phyloP scores from a whole-genome alignment of 2,888 invertebrate species.

The Lasiommata megera region DNA sequence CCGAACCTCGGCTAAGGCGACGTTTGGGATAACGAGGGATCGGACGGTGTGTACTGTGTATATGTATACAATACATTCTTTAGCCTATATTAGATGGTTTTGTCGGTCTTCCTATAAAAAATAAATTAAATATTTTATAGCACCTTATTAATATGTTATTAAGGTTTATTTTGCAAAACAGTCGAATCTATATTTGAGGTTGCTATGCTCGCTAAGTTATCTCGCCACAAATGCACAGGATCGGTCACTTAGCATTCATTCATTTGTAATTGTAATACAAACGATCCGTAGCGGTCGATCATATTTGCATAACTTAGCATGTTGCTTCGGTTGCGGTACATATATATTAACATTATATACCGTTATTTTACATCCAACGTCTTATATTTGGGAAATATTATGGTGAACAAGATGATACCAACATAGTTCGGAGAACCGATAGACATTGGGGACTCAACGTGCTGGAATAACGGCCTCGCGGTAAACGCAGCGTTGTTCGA shows the following conservation, averaged over 20 bases:
- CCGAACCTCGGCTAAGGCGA: no score
- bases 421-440: no score
- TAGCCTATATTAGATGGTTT: no score
- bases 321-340: slow-evolving; percentile 1
- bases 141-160: neutral
- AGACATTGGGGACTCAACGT: no score
- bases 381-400: no score
- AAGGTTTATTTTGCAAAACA: neutral
- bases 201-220: neutral
- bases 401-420: no score
- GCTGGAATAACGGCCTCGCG: no score
- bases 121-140: neutral
- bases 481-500: no score
- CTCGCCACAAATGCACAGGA: slow-evolving; percentile 26
- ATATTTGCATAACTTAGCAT: slow-evolving; percentile 32
- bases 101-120: neutral
- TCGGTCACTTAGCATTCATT: slow-evolving; percentile 32
- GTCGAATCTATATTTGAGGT: neutral
- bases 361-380: no score
- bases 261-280: slow-evolving; percentile 35
- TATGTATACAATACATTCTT: no score
- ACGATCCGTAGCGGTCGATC: slow-evolving; percentile 27
- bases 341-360: neutral
- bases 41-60: no score
- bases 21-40: no score